Base-by-base conservation (phyloP, 1,140 invertebrate genomes). In the Nephotettix cincticeps region DNA sequence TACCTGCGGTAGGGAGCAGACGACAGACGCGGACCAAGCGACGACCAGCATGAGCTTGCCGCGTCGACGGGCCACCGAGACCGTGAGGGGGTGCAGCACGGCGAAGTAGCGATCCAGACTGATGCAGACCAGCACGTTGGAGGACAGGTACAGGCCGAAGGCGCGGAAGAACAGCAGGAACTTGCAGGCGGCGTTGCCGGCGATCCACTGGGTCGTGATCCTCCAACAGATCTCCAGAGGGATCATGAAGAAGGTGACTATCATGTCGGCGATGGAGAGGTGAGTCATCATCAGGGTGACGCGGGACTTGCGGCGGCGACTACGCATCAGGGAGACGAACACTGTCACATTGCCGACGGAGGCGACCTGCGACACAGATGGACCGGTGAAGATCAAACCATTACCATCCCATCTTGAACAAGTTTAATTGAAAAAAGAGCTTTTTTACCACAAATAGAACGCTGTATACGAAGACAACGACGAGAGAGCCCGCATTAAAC, bases 71-170 rank as follows among this genome's bases (percentile, higher is more conserved):
- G 91, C 91, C 70, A 87, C 88, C 67, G 87, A 87, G 29, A 91
- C 84, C 74, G 86, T 85, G 30, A 94, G 80, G 0, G 92, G 92
- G 77, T 92, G 87, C 28, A 92, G 80, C 36, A 94, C 89, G 0
- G 91, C 92, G 76, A 93, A 93, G 76, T 90, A 91, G 30, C 90
- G 83, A 81, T 95, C 92, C 47, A 94, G 77, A 4, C 89, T 91
- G 40, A 95, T 90, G 75, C 92, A 93, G 3, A 94, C 88, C 14
- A 95, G 82, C 0, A 94, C 88, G 77, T 92, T 92, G 21, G 90
- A 93, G 1, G 90, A 92, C 1, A 94, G 82, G 77, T 94, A 94
- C n/a, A 92, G 86, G 19, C 92, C 92, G 74, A 94, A 92, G 0
- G 91, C 90, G 51, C 91, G 81, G 66, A 92, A 81, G 76, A 93